phyloP scores from a whole-genome alignment of 1,140 invertebrate genomes.

The Papilio polytes region DNA sequence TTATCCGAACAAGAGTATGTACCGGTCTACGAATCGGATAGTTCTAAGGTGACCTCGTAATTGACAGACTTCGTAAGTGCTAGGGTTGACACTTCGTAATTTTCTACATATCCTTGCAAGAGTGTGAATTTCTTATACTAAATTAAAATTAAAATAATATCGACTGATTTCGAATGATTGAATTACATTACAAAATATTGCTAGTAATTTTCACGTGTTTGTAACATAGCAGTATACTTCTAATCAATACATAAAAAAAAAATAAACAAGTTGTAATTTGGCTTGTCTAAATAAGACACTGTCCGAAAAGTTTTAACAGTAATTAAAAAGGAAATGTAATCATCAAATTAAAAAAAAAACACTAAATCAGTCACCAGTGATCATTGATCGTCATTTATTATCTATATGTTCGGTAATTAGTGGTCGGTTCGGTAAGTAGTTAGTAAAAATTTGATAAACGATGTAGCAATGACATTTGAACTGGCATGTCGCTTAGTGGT shows the following conservation, averaged over 20 bases:
- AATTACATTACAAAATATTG: not conserved
- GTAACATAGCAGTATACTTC: not conserved
- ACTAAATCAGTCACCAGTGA: not conserved
- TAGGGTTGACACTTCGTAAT: not conserved
- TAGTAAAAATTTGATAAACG: too few relatives aligned
- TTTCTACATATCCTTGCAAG: not conserved
- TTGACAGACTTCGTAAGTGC: not conserved
- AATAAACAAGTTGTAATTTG: not conserved
- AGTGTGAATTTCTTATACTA: not conserved
- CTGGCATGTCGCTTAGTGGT: too few relatives aligned
- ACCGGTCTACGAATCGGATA: not conserved
- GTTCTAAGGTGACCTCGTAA: conserved; percentile 4
- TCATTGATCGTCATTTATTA: too few relatives aligned
- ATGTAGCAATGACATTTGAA: too few relatives aligned
- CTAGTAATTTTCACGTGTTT: not conserved
- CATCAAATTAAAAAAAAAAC: not conserved
- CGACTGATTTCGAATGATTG: not conserved
- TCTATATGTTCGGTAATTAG: not conserved
- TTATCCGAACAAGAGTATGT: conserved; percentile 2
- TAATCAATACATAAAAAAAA: not conserved
- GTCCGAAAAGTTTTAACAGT: not conserved
- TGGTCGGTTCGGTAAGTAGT: too few relatives aligned
- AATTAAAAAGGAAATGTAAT: not conserved
- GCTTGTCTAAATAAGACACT: not conserved
- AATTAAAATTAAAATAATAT: not conserved